Base-by-base conservation (phyloP, 2,113 vertebrate genomes). In the Megaceryle torquata region DNA sequence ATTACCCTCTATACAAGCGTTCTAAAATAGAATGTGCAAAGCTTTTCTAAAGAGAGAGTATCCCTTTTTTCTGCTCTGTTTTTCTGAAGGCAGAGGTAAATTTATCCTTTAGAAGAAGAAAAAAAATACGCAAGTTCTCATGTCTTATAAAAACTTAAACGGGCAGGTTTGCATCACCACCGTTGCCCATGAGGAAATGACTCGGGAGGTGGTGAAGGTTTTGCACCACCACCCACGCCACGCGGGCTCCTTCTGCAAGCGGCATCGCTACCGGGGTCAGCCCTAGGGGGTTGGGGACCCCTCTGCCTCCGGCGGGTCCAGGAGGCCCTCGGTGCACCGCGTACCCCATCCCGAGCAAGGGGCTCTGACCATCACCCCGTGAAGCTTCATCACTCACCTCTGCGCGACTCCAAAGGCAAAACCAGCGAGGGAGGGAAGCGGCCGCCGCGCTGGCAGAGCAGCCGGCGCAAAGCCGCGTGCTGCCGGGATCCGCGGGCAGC, bases 1-100 rank as follows among this genome's bases (percentile, higher is more conserved):
- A 28, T 82, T 37, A 53, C 59, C 89, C 68, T 89, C 86, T 95
- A 64, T 87, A 95, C 93, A 96, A 95, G 93, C 84, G 0, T 18
- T 44, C 95, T 79, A 69, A 91, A 96, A 96, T 51, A 96, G 88
- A 95, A 86, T 88, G 88, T 95, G 94, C 88, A 93, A 97, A 94
- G 96, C 81, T 86, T 74, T 86, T 90, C 92, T 89, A 86, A 97
- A 96, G 94, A 97, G 82, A 95, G 54, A 95, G 61, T 79, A 95
- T 94, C 95, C 96, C 91, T 90, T 95, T 89, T 95, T 96, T 81
- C 91, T 65, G 75, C 74, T 41, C 53, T 21, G 39, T 31, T 89
- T 79, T 60, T 69, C 79, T 21, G 9, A 90, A 82, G 91, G 93
- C 94, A 96, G 90, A 51, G 81, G 3, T 11, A 80, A 72, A 82